Evolutionary conservation across 2,113 vertebrate species (phyloP), one percentile per base, ranked within the genome.

Genomic region (Microtus pennsylvanicus): DNA sequence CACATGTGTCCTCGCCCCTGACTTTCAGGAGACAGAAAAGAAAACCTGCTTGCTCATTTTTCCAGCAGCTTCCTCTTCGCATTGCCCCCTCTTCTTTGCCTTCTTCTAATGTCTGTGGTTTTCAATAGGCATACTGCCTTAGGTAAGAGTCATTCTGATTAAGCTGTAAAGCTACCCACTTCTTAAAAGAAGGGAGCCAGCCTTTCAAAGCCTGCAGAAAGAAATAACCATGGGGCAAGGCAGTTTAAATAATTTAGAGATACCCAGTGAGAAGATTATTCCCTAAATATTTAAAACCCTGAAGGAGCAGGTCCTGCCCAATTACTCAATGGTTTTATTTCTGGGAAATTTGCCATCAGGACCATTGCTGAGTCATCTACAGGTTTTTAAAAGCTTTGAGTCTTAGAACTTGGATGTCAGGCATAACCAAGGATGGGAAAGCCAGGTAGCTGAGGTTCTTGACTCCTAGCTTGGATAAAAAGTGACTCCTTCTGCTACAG

Each of bases 211-310:
- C 82, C 91, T 87, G 30, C 30, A 30, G 50, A 83, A 35, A 95
- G 69, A 95, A 85, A 6, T 96, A 63, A 96, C 89, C 87, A 95
- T 38, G 87, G 97, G 74, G 94, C 81, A 96, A 94, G 78, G 65
- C 91, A 90, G 88, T 92, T 93, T 93, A 85, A 98, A 97, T 96
- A 97, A 97, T 97, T 97, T 91, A 97, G 78, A 96, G 83, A 93
- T 58, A 85, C 85, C 90, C 92, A 94, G 89, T 81, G 92, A 97
- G 93, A 93, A 92, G 86, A 97, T 97, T 96, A 94, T 22, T 35
- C 81, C 78, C 92, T 95, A 91, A 96, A 95, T 97, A 97, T 91
- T 95, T 95, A 97, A 97, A 89, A 88, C 47, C 78, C 78, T 90
- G 26, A 94, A 90, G 67, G 47, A 93, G 85, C 9, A 45, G 96